Evolutionary conservation across 53 echinoderm and acorn worm species (phyloP), one percentile per base, ranked within the genome.

Genomic region (Mesocentrotus franciscanus): DNA sequence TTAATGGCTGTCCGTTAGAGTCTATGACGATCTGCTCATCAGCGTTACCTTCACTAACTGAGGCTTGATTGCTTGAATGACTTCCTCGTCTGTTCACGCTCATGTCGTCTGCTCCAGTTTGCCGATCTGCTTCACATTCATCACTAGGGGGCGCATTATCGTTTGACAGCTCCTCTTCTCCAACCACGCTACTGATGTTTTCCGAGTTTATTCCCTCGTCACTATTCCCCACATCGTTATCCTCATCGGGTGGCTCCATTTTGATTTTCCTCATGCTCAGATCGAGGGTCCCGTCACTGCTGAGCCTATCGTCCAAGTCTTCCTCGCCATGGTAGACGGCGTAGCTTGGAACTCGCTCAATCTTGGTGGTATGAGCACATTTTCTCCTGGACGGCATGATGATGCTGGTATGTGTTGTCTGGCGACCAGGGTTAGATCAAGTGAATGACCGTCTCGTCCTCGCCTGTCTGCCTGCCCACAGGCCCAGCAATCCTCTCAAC

Each of bases 191-290:
- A 35, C 10, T 60, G 11, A 90, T 32, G n/a, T 56, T 71, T 92
- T 29, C 92, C 9, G 16, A 42, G 20, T 92, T 74, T 72, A 26
- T 27, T 59, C 79, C 79, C 33, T 8, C 57, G 26, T 27, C 26
- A 4, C 29, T 15, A 13, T 27, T 24, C 79, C 32, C 55, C 57
- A 57, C 29, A 11, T 78, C 78, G 32, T 71, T 34, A 7, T 57
- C 79, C 26, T 26, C 57, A 58, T 93, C 93, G 26, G 59, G 9
- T 20, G 39, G 71, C 56, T 90, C 74, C 14, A 71, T 58, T 90
- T 76, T 96, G 58, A 90, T 78, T 16, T 92, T 85, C 87, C 95
- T 96, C 85, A 96, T 96, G 95, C 95, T 95, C 27, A 96, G 74
- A 90, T 96, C 96, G 94, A 96, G 94, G 61, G 91, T 89, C 49